Base-by-base conservation (phyloP, 2,113 vertebrate species). In the Phycodurus eques region DNA sequence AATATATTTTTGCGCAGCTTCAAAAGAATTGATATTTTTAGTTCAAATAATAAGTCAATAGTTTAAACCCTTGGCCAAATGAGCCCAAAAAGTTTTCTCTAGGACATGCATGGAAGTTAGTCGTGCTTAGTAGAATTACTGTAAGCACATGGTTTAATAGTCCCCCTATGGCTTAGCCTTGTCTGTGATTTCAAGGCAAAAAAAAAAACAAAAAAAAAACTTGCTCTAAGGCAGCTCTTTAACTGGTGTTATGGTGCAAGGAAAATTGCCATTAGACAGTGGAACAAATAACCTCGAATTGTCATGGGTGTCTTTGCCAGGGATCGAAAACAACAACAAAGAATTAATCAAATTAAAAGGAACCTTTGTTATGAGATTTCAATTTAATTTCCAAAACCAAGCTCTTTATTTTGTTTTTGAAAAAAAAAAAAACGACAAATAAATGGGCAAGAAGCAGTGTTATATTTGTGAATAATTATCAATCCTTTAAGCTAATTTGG, bases 401-500 rank as follows among this genome's bases (percentile, higher is more conserved):
- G 90, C 91, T 85, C 70, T 87, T 80, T 92, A 92, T 93, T 92
- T 92, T 90, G 84, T 92, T 84, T 89, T 74, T 91, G 88, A 83
- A 92, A 88, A 92, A 93, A 93, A 27, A 27, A 27, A 27, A 27
- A 27, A 90, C 82, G 88, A 56, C 75, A 69, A 85, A 74, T 74
- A 80, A 92, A 91, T 85, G 85, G 82, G 80, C 89, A 88, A 93
- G 88, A 93, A 92, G 93, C 92, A 92, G 91, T 92, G 91, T 93
- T 92, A 93, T 94, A 92, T 93, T 92, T 91, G 89, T 86, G 80
- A 93, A 92, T 89, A 93, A 94, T 93, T 91, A 93, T 93, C 93
- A 93, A 93, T 93, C 92, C 92, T 92, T 93, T 93, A 94, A 93
- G 92, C 92, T 93, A 94, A 93, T 93, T 94, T 94, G 92, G 92